Evolutionary conservation across 2,113 vertebrate genomes (phyloP).

Genomic region (Mormoops blainvillei): DNA sequence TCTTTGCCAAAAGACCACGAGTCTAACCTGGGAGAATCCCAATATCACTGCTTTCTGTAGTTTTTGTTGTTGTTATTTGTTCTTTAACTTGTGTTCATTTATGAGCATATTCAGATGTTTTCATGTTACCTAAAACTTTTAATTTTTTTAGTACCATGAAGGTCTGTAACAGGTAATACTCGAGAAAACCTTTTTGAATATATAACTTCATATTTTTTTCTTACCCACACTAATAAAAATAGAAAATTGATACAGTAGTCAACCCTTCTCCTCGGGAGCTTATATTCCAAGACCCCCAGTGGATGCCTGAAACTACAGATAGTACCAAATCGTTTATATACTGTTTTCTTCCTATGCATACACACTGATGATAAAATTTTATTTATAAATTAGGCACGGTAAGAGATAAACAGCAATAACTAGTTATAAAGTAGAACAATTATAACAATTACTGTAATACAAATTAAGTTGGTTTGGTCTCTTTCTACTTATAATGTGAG

Average conservation of each 20-base stretch:
- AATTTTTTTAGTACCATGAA: background rate
- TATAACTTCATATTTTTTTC: background rate
- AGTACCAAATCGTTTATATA: background rate
- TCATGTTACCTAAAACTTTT: background rate
- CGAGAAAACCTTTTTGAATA: background rate
- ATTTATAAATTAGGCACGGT: background rate
- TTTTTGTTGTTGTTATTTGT: constrained; percentile 39
- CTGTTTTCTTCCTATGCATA: background rate
- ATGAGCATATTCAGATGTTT: background rate
- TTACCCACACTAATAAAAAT: background rate
- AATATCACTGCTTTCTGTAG: background rate
- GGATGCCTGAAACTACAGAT: background rate
- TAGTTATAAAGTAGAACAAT: background rate
- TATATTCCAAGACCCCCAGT: background rate
- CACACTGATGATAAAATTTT: background rate
- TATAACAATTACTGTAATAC: background rate
- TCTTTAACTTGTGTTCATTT: background rate
- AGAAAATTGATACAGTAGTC: background rate
- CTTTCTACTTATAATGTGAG: background rate
- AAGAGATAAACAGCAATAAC: background rate
- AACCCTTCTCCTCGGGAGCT: background rate
- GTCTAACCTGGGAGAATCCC: constrained; percentile 23
- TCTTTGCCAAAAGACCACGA: background rate
- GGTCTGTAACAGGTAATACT: background rate
- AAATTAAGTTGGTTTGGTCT: background rate